Evolutionary conservation across 1,140 invertebrate genomes (phyloP).

Genomic region (Anastatus disparis): DNA sequence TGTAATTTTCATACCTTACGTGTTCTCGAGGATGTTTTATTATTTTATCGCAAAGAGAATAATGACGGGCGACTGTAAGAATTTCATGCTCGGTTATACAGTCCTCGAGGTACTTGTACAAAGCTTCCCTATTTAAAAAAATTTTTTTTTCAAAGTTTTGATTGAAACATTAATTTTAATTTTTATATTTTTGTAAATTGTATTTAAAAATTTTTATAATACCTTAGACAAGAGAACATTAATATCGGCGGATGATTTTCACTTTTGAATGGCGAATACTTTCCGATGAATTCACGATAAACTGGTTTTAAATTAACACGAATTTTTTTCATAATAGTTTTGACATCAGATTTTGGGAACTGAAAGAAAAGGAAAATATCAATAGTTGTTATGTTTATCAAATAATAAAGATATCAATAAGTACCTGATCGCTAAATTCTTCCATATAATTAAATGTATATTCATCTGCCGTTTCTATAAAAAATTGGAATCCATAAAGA

Average conservation of each 20-base stretch:
- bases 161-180: no score
- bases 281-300: conserved; percentile 79
- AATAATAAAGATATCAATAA: conserved; percentile 8
- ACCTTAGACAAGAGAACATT: not conserved
- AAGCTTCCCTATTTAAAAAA: conserved; percentile 64
- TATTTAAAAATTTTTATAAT: no score
- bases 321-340: conserved; percentile 77
- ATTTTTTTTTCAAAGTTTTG: not conserved
- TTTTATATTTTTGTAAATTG: no score
- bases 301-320: conserved; percentile 70
- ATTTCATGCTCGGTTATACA: conserved; percentile 82
- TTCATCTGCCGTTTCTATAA: conserved; percentile 83
- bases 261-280: conserved; percentile 70
- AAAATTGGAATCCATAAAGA: conserved; percentile 82
- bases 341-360: conserved; percentile 78
- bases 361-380: conserved; percentile 54
- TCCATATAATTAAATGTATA: conserved; percentile 91
- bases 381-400: not conserved
- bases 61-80: conserved; percentile 76
- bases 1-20: conserved; percentile 61
- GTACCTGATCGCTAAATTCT: conserved; percentile 76
- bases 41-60: conserved; percentile 60
- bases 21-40: conserved; percentile 65
- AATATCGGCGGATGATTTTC: conserved; percentile 47
- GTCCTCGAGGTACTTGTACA: conserved; percentile 70